Evolutionary conservation across 2,113 vertebrate genomes (phyloP), one percentile per base, ranked within the genome.

Genomic region (Prunella fulvescens): DNA sequence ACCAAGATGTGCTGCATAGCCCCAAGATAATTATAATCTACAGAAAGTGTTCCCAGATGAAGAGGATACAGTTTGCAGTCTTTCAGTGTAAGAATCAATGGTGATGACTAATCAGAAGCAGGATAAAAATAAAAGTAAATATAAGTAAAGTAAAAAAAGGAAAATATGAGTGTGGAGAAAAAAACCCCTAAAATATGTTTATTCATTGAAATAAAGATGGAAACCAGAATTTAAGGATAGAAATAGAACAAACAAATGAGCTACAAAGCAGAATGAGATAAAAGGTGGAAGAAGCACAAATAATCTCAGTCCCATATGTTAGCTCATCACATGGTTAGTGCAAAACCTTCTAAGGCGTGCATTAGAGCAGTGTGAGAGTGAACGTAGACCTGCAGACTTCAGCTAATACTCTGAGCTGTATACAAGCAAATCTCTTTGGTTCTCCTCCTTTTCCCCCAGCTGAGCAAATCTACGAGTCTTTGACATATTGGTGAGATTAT

Each of bases 71-170:
- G 90, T 97, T 93, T 94, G 90, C 90, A 94, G 83, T 81, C 82
- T 96, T 96, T 94, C 90, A 91, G 76, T 94, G 72, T 90, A 48
- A 90, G 92, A 97, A 97, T 96, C 94, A 96, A 94, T 96, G 93
- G 64, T 94, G 95, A 96, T 96, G 95, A 96, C 94, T 97, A 95
- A 96, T 95, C 94, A 97, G 93, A 90, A 94, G 93, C 51, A 86
- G 94, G 92, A 97, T 96, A 95, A 96, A 96, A 97, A 96, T 96
- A 96, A 97, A 96, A 96, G 96, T 94, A 96, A 97, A 96, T 96
- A 93, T 83, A 96, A 97, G 94, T 95, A 95, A 96, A 94, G 65
- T 78, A 82, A 86, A 92, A 93, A 95, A 95, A 58, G 51, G 57
- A 57, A 92, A 88, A 90, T 92, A 50, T 69, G 81, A 94, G 25